Evolutionary conservation across 2,797 vertebrate species (phyloP), one percentile per base, ranked within the genome.

Genomic region (Sebastes itinus): DNA sequence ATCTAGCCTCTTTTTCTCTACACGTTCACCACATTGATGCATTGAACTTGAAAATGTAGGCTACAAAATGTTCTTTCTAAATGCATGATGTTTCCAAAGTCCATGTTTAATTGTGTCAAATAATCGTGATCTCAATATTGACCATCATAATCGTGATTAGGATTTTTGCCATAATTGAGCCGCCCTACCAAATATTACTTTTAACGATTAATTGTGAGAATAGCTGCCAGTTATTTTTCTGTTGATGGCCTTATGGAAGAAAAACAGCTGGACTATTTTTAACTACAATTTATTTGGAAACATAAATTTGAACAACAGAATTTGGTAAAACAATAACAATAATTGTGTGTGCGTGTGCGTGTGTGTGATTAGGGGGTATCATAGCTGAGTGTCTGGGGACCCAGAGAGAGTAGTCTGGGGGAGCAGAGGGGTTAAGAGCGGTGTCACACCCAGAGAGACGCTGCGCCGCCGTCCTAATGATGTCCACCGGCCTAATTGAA

Each of bases 401-500:
- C 38, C 72, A 23, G 73, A 35, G 73, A 25, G 75, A 27, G 54
- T 27, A 20, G 58, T 63, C 72, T 3, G 5, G 20, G 64, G 23
- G 72, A 22, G 70, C 55, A n/a, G 52, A 35, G 72, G 86, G 90
- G 91, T 92, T 92, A 92, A 92, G 84, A 91, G 88, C 28, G 23
- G 81, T 78, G 90, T 92, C 89, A 86, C 38, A 72, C 89, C 89
- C 77, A 52, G 65, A 77, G 92, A 90, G 90, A 90, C 74, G 64
- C 74, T 3, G 72, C 59, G 58, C 80, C 42, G 60, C 72, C 67
- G 61, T 83, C 68, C 91, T 94, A 92, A 94, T 92, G 91, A 94
- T 91, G 90, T 94, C 93, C 90, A 90, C 75, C 72, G 78, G 89
- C 86, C 91, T 94, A 93, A 96, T 95, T 95, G 94, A 95, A 95